These are phyloP conservation scores for Musca vetustissima DNA, from an alignment of 1,140 invertebrate species.

Conservation along the genomic window DNA sequence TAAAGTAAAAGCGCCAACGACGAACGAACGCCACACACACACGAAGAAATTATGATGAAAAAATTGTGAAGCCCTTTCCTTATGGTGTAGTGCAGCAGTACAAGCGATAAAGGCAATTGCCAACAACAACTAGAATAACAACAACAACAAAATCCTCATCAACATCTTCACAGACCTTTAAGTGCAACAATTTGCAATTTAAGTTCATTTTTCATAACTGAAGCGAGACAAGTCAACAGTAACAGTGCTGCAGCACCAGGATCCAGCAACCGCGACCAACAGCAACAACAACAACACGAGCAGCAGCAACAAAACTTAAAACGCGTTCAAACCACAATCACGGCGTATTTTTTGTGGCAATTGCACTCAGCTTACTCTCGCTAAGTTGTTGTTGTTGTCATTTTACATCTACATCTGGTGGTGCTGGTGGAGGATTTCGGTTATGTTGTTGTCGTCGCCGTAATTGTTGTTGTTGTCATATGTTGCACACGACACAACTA, in stretches of 20 bases:
- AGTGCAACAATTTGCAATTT: slow-evolving; percentile 23
- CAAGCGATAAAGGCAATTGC: not conserved
- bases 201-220: slow-evolving; percentile 22
- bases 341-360: too few relatives aligned
- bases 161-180: slow-evolving; percentile 22
- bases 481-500: slow-evolving; percentile 16
- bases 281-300: not conserved
- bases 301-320: not conserved
- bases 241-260: too few relatives aligned
- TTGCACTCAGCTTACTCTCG: too few relatives aligned
- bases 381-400: too few relatives aligned
- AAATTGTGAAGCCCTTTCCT: not conserved
- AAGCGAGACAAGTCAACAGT: not conserved
- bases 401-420: too few relatives aligned
- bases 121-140: not conserved
- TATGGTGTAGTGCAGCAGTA: not conserved
- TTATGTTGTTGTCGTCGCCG: not conserved
- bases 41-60: not conserved
- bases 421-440: too few relatives aligned
- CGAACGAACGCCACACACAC: too few relatives aligned
- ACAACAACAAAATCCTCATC: not conserved
- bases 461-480: not conserved
- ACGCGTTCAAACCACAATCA: not conserved
- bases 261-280: too few relatives aligned
- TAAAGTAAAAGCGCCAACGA: too few relatives aligned